These are phyloP conservation scores for Catamblyrhynchus diadema DNA, from an alignment of 2,797 vertebrate genomes.

Conservation along the genomic window DNA sequence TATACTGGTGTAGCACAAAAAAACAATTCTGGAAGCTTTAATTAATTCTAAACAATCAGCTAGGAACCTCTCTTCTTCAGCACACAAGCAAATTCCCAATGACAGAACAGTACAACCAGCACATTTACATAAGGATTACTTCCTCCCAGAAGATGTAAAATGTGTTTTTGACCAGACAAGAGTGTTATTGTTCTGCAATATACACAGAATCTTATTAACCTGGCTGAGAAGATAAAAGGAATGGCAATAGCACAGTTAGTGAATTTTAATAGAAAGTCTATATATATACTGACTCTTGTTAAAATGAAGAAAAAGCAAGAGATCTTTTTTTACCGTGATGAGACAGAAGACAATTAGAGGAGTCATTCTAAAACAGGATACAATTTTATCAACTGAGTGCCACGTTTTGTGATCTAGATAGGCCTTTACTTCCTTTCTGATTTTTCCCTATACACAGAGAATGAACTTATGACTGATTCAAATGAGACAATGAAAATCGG, in stretches of 20 bases:
- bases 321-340: neutral
- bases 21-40: neutral
- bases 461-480: neutral
- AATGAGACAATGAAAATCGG: neutral
- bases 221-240: conserved; percentile 23
- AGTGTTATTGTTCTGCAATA: neutral
- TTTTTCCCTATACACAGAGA: neutral
- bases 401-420: neutral
- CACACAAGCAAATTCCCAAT: conserved; percentile 1
- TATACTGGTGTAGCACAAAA: neutral
- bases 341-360: neutral
- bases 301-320: neutral
- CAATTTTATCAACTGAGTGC: neutral
- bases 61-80: neutral
- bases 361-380: neutral
- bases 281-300: neutral
- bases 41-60: conserved; percentile 4
- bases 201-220: conserved; percentile 18
- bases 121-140: neutral
- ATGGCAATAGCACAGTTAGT: neutral
- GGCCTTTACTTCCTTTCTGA: neutral
- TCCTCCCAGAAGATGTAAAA: conserved; percentile 5
- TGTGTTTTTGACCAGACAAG: neutral
- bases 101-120: neutral
- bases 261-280: conserved; percentile 29